Evolutionary conservation across 2,113 vertebrate species (phyloP).

Genomic region (Silurus asotus): DNA sequence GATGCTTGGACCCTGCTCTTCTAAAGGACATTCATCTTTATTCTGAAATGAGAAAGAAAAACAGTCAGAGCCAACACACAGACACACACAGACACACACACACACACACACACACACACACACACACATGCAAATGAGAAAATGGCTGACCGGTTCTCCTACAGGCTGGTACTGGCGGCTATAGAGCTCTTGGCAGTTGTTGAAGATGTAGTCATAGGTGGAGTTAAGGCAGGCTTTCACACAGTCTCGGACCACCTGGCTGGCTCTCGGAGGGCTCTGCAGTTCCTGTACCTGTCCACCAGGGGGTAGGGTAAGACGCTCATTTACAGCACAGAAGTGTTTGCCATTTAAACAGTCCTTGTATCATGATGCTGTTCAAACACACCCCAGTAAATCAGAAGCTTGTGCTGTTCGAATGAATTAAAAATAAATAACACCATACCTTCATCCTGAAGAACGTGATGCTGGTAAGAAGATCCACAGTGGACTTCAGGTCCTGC

Average conservation of each 20-base stretch:
- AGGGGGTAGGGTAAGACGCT: not conserved
- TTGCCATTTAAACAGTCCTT: not conserved
- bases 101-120: not conserved
- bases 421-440: slow-evolving; percentile 5
- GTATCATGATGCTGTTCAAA: not conserved
- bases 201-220: slow-evolving; percentile 97
- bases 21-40: slow-evolving; percentile 85
- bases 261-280: slow-evolving; percentile 94
- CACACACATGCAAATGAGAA: not conserved
- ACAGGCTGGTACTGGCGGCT: slow-evolving; percentile 86
- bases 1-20: slow-evolving; percentile 94
- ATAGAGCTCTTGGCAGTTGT: slow-evolving; percentile 95
- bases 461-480: slow-evolving; percentile 97
- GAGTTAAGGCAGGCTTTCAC: slow-evolving; percentile 98
- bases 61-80: not conserved
- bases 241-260: slow-evolving; percentile 96
- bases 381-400: not conserved
- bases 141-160: slow-evolving; percentile 77
- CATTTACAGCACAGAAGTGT: not conserved
- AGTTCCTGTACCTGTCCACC: slow-evolving; percentile 90
- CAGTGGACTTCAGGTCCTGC: slow-evolving; percentile 95
- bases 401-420: not conserved
- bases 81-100: not conserved
- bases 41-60: slow-evolving; percentile 65
- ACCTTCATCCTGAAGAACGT: slow-evolving; percentile 99